Conservation (phyloP, 1,140 invertebrate genomes). For the Stegodyphus dumicola region DNA sequence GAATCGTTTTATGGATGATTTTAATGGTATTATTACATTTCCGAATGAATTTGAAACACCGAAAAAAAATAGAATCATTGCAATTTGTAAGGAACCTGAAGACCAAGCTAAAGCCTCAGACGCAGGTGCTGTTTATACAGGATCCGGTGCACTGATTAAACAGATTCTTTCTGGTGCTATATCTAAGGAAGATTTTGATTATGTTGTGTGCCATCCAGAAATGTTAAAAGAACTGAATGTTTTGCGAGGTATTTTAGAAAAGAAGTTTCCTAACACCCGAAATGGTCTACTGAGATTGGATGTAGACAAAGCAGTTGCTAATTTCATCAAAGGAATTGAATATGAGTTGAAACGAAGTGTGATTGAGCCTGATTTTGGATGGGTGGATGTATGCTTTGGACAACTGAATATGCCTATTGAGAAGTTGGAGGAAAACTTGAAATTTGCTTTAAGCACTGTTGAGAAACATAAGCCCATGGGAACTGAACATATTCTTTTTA, state of each 20-base stretch:
- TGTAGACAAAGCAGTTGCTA: slow-evolving; percentile 73
- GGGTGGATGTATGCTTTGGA: slow-evolving; percentile 76
- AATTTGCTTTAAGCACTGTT: slow-evolving; percentile 44
- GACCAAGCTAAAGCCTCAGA: slow-evolving; percentile 61
- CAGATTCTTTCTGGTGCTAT: slow-evolving; percentile 75
- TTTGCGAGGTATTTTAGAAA: slow-evolving; percentile 80
- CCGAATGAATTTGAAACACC: slow-evolving; percentile 54
- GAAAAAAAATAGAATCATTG: slow-evolving; percentile 58
- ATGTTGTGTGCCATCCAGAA: slow-evolving; percentile 79
- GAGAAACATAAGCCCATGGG: slow-evolving; percentile 43
- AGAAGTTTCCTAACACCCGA: slow-evolving; percentile 78
- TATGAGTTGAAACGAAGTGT: slow-evolving; percentile 76
- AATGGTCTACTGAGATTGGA: slow-evolving; percentile 76
- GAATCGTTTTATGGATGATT: slow-evolving; percentile 56
- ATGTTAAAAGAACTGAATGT: slow-evolving; percentile 80
- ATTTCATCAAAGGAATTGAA: slow-evolving; percentile 76
- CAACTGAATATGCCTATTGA: slow-evolving; percentile 78
- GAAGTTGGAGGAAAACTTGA: slow-evolving; percentile 79
- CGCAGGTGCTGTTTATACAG: slow-evolving; percentile 60
- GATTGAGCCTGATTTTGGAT: slow-evolving; percentile 77
- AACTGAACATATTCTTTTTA: slow-evolving; percentile 13
- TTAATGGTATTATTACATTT: slow-evolving; percentile 57
- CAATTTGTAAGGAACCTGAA: slow-evolving; percentile 57
- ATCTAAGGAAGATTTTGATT: slow-evolving; percentile 78
- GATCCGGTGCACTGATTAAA: slow-evolving; percentile 58